These are phyloP conservation scores for Drosophila grimshawi DNA, from an alignment of 1,140 invertebrate genomes.

Conservation along the genomic window DNA sequence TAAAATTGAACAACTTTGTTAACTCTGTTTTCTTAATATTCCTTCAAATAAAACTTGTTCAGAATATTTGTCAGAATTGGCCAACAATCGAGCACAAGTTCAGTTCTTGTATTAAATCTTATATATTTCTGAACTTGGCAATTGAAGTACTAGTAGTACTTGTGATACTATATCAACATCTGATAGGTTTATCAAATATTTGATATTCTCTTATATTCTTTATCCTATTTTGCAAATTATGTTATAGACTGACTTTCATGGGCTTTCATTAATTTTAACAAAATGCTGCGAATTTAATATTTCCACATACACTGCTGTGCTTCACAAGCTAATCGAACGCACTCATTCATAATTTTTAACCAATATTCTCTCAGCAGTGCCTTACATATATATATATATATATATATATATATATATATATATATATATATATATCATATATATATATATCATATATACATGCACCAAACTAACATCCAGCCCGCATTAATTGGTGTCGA, in stretches of 20 bases:
- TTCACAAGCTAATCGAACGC: background rate
- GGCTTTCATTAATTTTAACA: background rate
- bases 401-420: background rate
- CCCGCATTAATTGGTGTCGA: constrained; percentile 49
- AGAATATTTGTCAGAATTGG: too few relatives aligned
- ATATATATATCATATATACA: background rate
- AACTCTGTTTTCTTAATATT: too few relatives aligned
- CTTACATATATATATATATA: background rate
- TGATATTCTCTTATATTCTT: background rate
- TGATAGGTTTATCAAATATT: too few relatives aligned
- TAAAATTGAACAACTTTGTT: too few relatives aligned
- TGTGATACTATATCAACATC: too few relatives aligned
- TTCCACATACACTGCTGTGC: background rate
- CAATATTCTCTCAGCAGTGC: constrained; percentile 1
- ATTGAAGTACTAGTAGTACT: too few relatives aligned
- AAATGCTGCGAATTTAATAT: background rate
- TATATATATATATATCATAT: constrained; percentile 1
- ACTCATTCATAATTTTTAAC: constrained; percentile 35
- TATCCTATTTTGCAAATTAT: background rate
- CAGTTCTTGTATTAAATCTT: too few relatives aligned
- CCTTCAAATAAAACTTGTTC: too few relatives aligned
- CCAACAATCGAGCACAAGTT: too few relatives aligned
- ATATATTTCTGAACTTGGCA: too few relatives aligned
- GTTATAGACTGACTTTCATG: background rate
- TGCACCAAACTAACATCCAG: background rate